These are phyloP conservation scores for Phalacrocorax brasilianus DNA, from an alignment of 2,113 vertebrate genomes.

Conservation along the genomic window DNA sequence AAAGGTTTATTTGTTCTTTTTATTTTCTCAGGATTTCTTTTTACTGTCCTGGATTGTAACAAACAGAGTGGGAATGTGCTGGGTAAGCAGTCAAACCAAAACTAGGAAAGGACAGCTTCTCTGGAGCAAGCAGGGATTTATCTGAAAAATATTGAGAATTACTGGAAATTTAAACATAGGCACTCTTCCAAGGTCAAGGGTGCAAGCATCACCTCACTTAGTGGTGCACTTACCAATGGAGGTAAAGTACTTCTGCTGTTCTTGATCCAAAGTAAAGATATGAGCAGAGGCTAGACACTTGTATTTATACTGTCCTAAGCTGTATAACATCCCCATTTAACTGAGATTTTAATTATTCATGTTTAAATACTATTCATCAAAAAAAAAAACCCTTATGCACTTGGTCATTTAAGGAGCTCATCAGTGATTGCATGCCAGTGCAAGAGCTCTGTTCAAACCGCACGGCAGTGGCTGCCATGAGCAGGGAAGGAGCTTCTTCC, in stretches of 20 bases:
- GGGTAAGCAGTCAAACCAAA: neutral
- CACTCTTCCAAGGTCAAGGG: neutral
- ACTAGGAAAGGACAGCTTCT: neutral
- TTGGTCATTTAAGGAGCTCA: neutral
- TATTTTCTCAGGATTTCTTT: neutral
- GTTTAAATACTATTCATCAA: neutral
- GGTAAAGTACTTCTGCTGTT: neutral
- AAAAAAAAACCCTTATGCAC: neutral
- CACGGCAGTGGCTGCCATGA: fast-evolving
- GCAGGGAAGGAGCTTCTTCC: neutral
- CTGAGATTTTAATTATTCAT: constrained; percentile 15
- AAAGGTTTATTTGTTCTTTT: neutral
- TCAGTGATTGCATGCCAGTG: neutral
- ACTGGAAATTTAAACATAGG: neutral
- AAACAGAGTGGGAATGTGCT: neutral
- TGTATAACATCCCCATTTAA: neutral
- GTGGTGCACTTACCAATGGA: neutral
- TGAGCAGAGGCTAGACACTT: neutral
- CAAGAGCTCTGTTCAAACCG: neutral
- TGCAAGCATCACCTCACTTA: neutral
- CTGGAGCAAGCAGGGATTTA: neutral
- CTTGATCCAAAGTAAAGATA: neutral
- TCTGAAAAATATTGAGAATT: neutral
- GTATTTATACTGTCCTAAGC: neutral
- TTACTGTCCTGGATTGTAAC: neutral